Evolutionary conservation across 2,797 vertebrate species (phyloP).

Genomic region (Coracias cyanogaster): DNA sequence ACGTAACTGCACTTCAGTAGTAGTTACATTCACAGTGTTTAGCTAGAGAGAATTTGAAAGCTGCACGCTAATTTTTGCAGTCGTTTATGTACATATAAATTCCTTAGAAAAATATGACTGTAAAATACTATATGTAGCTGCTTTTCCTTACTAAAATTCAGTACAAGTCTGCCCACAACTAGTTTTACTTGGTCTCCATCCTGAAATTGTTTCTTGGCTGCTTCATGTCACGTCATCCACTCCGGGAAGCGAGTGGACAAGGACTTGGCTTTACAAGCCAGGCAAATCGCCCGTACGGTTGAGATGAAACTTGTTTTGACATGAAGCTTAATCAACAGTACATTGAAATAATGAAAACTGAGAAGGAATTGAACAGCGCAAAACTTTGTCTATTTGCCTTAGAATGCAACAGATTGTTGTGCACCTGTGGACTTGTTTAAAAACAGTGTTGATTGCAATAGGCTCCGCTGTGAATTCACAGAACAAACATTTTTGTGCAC

Average conservation of each 20-base stretch:
- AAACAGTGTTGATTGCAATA: not conserved
- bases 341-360: not conserved
- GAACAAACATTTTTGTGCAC: not conserved
- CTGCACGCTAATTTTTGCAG: not conserved
- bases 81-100: not conserved
- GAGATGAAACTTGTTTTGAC: not conserved
- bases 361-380: not conserved
- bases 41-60: not conserved
- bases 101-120: not conserved
- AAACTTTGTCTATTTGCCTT: not conserved
- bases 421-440: not conserved
- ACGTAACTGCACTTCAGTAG: not conserved
- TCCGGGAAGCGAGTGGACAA: not conserved
- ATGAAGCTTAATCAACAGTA: not conserved
- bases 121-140: not conserved
- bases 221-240: not conserved
- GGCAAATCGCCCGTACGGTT: not conserved
- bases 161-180: not conserved
- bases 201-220: not conserved
- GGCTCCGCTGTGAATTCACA: not conserved
- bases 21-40: not conserved
- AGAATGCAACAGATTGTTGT: not conserved
- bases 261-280: not conserved
- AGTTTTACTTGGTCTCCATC: not conserved
- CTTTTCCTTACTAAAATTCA: not conserved